phyloP scores from a whole-genome alignment of 2,797 vertebrate species.

The Capromys pilorides region DNA sequence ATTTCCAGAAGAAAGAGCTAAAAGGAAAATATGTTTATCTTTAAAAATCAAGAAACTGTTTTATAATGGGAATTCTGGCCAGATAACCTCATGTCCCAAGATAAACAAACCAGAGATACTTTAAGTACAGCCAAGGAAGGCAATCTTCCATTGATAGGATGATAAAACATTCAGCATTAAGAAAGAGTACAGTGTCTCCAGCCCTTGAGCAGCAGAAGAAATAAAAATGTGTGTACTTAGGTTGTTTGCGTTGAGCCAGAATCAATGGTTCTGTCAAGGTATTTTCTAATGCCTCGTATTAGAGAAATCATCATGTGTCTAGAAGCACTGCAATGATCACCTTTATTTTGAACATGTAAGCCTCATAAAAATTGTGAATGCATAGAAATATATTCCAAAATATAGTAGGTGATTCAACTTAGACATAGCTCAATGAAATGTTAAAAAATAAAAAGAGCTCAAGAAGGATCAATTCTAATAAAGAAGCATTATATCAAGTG shows the following conservation, averaged over 20 bases:
- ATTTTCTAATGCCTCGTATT: not conserved
- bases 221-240: not conserved
- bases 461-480: constrained; percentile 6
- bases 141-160: not conserved
- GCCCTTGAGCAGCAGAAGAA: not conserved
- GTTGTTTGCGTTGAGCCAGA: constrained; percentile 26
- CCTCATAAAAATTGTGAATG: not conserved
- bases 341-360: constrained; percentile 8
- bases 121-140: constrained; percentile 2
- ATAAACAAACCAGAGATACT: constrained; percentile 27
- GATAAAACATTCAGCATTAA: not conserved
- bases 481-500: not conserved
- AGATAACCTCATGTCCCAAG: not conserved
- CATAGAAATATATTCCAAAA: constrained; percentile 37
- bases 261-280: constrained; percentile 13
- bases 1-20: not conserved
- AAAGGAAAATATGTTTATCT: not conserved
- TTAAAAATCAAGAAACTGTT: constrained; percentile 29
- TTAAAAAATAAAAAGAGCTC: not conserved
- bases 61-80: not conserved
- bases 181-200: not conserved
- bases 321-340: constrained; percentile 8
- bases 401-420: constrained; percentile 22
- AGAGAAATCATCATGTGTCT: constrained; percentile 36
- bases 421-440: constrained; percentile 29